These are phyloP conservation scores for Erythrolamprus reginae DNA, from an alignment of 2,113 vertebrate genomes.

Conservation along the genomic window DNA sequence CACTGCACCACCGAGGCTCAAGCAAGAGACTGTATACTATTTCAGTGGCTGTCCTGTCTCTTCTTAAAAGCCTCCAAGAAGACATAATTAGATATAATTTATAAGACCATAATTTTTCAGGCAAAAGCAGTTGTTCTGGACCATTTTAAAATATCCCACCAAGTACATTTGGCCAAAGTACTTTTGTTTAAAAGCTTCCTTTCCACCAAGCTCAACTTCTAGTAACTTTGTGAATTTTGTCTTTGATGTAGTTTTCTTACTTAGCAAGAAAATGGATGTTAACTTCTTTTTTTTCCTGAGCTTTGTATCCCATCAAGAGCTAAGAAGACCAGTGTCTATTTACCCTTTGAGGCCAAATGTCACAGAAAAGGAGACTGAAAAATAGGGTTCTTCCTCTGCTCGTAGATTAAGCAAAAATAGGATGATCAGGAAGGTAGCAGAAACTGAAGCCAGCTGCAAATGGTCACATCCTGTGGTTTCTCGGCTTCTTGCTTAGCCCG, in stretches of 20 bases:
- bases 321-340: neutral
- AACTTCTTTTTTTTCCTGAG: neutral
- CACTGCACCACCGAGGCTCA: too few relatives aligned
- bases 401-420: neutral
- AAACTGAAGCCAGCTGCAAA: neutral
- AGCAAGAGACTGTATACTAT: neutral
- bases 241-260: neutral
- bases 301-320: neutral
- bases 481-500: neutral
- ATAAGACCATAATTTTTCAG: neutral
- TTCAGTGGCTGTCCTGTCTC: too few relatives aligned
- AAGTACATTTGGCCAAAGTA: neutral
- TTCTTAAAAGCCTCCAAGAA: too few relatives aligned
- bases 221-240: neutral
- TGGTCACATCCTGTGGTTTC: neutral
- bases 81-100: too few relatives aligned
- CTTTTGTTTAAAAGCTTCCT: neutral
- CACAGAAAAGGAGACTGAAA: neutral
- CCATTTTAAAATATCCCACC: neutral
- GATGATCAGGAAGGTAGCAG: neutral
- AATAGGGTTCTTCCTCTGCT: neutral
- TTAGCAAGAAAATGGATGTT: neutral
- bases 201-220: neutral
- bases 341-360: neutral
- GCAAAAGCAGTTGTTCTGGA: neutral